A percentile compares a stretch with the other conserved stretches of the same genome.
phyloP scores from a whole-genome alignment of 2,113 vertebrate species.

The Xerus inauris region DNA sequence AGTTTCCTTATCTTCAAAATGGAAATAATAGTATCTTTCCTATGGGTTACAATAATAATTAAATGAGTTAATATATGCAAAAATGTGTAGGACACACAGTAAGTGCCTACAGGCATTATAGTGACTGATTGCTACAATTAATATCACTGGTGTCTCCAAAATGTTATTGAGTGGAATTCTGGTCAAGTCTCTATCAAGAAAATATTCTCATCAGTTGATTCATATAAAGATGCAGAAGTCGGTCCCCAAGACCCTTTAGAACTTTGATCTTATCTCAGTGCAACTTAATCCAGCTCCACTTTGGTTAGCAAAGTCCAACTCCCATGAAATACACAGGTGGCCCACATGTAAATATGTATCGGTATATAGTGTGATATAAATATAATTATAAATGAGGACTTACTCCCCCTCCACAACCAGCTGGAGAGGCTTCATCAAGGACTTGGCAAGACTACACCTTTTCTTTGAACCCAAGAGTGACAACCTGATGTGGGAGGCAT shows the following conservation, averaged over 20 bases:
- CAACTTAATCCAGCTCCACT: neutral
- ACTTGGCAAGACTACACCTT: neutral
- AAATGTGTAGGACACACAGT: neutral
- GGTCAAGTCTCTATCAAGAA: neutral
- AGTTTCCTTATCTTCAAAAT: neutral
- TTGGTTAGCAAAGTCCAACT: neutral
- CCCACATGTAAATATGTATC: neutral
- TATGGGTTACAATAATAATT: neutral
- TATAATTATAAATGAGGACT: neutral
- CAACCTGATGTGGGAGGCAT: too few relatives aligned
- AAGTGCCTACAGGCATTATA: neutral
- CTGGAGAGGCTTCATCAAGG: neutral
- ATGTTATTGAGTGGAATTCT: neutral
- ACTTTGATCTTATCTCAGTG: neutral
- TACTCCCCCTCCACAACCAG: neutral
- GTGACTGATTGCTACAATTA: neutral
- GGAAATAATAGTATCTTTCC: neutral
- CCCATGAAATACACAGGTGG: neutral
- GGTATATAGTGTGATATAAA: neutral
- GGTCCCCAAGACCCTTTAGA: neutral
- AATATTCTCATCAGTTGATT: neutral
- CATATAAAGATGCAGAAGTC: neutral
- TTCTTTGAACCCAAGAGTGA: neutral
- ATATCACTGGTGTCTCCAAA: neutral
- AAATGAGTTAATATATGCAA: neutral